Conservation (phyloP, 2,888 invertebrate species). For the Dorcus parallelipipedus region DNA sequence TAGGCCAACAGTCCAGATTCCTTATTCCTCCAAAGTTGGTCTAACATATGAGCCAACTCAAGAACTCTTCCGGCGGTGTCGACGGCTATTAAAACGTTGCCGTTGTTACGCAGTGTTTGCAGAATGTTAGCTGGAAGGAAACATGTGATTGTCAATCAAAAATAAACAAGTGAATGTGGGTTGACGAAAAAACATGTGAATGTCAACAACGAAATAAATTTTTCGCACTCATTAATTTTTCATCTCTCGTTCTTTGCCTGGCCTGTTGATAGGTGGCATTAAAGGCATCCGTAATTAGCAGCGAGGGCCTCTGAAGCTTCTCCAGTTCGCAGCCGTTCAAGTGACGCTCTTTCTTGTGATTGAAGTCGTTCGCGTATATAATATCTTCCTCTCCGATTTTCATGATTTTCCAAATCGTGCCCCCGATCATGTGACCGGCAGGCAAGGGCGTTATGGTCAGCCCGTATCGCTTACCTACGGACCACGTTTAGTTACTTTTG, state of each 20-base stretch:
- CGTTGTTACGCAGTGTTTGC: slow-evolving; percentile 88
- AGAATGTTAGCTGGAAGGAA: slow-evolving; percentile 77
- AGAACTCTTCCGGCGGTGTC: slow-evolving; percentile 97
- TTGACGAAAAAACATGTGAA: slow-evolving; percentile 4
- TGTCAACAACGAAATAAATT: not conserved
- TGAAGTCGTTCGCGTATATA: slow-evolving; percentile 96
- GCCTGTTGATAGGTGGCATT: slow-evolving; percentile 94
- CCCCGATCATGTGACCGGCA: slow-evolving; percentile 97
- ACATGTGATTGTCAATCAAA: not conserved
- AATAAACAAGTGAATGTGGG: not conserved
- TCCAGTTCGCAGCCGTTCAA: slow-evolving; percentile 94
- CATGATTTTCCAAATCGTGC: slow-evolving; percentile 97
- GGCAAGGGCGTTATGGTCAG: slow-evolving; percentile 92
- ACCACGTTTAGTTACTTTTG: too few species aligned
- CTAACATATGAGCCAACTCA: slow-evolving; percentile 94
- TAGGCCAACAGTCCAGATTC: slow-evolving; percentile 95
- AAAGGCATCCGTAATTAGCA: slow-evolving; percentile 92
- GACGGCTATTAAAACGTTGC: slow-evolving; percentile 92
- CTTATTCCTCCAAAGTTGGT: slow-evolving; percentile 90
- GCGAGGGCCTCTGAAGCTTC: slow-evolving; percentile 83
- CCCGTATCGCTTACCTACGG: slow-evolving; percentile 87
- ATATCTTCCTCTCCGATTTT: slow-evolving; percentile 99
- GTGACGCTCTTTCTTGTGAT: slow-evolving; percentile 98
- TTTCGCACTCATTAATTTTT: slow-evolving; percentile 87
- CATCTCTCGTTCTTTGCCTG: slow-evolving; percentile 85